These are phyloP conservation scores for Perithous albicinctus DNA, from an alignment of 2,888 invertebrate species.

Conservation along the genomic window DNA sequence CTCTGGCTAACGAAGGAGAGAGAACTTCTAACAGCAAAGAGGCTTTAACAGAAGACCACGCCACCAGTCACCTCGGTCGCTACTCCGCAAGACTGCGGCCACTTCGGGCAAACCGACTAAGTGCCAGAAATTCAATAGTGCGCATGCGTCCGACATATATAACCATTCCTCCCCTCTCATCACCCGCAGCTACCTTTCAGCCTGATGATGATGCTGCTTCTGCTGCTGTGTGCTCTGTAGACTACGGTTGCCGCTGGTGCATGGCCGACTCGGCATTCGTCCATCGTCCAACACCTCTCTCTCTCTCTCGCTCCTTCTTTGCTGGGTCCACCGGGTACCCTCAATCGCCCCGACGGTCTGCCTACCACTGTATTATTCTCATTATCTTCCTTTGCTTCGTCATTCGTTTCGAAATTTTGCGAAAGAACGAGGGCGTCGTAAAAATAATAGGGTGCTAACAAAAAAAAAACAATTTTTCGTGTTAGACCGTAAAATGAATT, in stretches of 20 bases:
- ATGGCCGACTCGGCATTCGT: constrained; percentile 22
- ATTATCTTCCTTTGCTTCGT: neutral
- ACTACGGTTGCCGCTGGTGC: constrained; percentile 3
- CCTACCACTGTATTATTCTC: neutral
- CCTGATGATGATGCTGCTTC: no score
- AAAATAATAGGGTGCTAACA: no score
- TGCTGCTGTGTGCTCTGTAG: no score
- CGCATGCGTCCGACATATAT: constrained; percentile 87
- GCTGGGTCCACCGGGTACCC: constrained; percentile 10
- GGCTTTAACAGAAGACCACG: constrained; percentile 56
- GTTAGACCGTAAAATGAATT: no score
- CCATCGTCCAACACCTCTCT: neutral
- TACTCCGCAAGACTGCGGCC: constrained; percentile 59
- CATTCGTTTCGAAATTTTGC: neutral
- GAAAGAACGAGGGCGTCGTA: constrained; percentile 5
- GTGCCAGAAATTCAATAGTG: constrained; percentile 87
- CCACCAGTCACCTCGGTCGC: constrained; percentile 56
- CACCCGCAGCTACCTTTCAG: neutral
- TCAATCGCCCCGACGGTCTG: neutral
- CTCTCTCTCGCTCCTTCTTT: neutral
- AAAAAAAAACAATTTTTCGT: no score
- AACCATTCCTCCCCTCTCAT: neutral
- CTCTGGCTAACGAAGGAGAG: constrained; percentile 71
- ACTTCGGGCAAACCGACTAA: constrained; percentile 80
- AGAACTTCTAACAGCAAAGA: constrained; percentile 65